These are phyloP conservation scores for Crypturellus tataupa DNA, from an alignment of 2,797 vertebrate genomes.

Conservation along the genomic window DNA sequence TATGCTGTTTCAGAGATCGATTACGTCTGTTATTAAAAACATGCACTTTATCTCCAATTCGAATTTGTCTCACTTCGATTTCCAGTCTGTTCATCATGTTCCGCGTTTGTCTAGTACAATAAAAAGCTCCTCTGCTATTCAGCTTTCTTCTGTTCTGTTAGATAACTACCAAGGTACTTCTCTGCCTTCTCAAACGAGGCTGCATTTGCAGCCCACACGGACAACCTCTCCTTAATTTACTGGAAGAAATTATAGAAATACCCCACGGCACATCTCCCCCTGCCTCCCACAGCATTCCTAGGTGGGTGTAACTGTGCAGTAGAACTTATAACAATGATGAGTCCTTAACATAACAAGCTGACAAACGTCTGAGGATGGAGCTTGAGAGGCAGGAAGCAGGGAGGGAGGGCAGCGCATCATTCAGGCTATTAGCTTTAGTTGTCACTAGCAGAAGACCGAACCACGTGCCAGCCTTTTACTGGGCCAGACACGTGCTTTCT, in stretches of 20 bases:
- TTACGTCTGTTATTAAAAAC: not conserved
- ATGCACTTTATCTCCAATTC: not conserved
- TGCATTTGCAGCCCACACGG: not conserved
- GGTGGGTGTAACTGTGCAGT: fast-evolving
- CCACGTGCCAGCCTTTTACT: not conserved
- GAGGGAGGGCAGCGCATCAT: not conserved
- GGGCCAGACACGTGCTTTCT: fast-evolving
- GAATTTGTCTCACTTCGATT: not conserved
- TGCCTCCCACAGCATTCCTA: not conserved
- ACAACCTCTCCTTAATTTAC: not conserved
- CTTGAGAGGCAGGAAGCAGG: not conserved
- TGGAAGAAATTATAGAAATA: not conserved
- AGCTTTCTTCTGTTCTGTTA: not conserved
- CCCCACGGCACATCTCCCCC: not conserved
- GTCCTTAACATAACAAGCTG: not conserved
- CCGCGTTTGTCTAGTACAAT: not conserved
- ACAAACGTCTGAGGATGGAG: not conserved
- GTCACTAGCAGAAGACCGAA: not conserved
- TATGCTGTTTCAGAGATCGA: not conserved
- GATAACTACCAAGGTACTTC: not conserved
- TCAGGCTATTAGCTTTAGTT: not conserved
- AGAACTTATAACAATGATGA: not conserved
- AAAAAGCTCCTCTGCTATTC: not conserved
- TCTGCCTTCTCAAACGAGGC: not conserved
- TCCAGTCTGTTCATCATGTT: not conserved